A percentile compares a stretch with the other conserved stretches of the same genome.
Conservation (phyloP, 2,888 invertebrate genomes). For the Callosobruchus maculatus region DNA sequence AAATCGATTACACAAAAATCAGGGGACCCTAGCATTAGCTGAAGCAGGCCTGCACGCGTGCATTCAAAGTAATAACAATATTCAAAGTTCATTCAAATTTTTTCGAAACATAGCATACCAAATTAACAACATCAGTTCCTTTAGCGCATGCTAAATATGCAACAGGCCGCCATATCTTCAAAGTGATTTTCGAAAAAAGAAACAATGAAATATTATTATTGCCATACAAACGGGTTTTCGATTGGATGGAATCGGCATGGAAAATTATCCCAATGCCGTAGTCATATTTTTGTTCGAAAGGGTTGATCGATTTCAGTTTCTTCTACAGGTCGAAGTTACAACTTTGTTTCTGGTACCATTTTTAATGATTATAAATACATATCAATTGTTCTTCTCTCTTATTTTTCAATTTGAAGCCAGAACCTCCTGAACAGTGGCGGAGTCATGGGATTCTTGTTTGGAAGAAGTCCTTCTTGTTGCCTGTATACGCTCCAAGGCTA, state of each 20-base stretch:
- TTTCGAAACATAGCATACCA: not conserved
- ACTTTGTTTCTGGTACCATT: no score
- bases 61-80: not conserved
- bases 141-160: not conserved
- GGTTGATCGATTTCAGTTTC: no score
- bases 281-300: not conserved
- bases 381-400: no score
- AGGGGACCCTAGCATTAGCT: not conserved
- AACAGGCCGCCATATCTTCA: not conserved
- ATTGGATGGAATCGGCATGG: not conserved
- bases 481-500: no score
- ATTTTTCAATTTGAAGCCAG: no score
- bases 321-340: no score
- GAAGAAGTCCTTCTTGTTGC: no score
- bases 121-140: not conserved
- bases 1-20: not conserved
- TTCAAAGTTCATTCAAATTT: not conserved
- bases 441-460: no score
- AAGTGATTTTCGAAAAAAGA: not conserved
- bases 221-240: not conserved
- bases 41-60: not conserved
- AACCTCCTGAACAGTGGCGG: no score
- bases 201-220: not conserved
- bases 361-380: no score
- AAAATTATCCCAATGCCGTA: not conserved